Conservation (phyloP, 2,113 vertebrate genomes). For the Garra rufa region DNA sequence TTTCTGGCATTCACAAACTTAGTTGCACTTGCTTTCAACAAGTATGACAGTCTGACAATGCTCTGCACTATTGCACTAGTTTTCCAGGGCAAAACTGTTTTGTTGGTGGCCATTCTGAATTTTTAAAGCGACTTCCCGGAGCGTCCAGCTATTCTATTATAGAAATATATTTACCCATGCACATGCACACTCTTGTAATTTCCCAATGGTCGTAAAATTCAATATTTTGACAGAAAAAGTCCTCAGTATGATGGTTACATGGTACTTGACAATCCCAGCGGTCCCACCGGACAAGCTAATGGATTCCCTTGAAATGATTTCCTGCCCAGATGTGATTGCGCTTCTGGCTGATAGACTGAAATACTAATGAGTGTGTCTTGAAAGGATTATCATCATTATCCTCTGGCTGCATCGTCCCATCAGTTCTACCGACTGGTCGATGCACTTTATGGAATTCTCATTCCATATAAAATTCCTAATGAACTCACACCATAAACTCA, state of each 20-base stretch:
- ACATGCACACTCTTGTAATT: not conserved
- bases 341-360: not conserved
- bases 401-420: not conserved
- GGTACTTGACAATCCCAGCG: not conserved
- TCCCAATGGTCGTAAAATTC: not conserved
- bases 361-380: slow-evolving; percentile 7
- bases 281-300: slow-evolving; percentile 2
- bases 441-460: not conserved
- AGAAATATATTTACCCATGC: not conserved
- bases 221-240: not conserved
- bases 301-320: slow-evolving; percentile 20
- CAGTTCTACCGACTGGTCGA: not conserved
- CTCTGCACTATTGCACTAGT: too few relatives aligned
- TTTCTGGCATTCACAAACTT: too few relatives aligned
- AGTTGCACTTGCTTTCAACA: too few relatives aligned
- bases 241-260: not conserved
- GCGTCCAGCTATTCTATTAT: not conserved
- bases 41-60: too few relatives aligned
- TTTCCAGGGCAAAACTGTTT: not conserved
- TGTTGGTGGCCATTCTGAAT: not conserved
- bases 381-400: slow-evolving; percentile 16
- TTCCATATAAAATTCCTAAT: not conserved
- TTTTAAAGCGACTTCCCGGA: not conserved
- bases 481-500: not conserved
- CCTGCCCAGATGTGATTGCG: not conserved